These are phyloP conservation scores for Entomobrya multifasciata DNA, from an alignment of 2,888 invertebrate genomes.

Conservation along the genomic window DNA sequence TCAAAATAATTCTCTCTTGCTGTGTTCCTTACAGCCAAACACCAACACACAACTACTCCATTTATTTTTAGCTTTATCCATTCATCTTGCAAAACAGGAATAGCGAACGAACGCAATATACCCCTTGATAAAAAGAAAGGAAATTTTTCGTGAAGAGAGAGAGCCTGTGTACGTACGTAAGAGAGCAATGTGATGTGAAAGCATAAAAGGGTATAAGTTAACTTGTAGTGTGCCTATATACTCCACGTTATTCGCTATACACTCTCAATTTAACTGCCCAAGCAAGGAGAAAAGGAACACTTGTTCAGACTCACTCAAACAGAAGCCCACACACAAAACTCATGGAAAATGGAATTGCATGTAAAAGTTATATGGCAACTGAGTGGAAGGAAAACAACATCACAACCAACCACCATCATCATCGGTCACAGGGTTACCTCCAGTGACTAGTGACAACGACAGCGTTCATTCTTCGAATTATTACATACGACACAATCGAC, in stretches of 20 bases:
- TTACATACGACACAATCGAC: constrained; percentile 6
- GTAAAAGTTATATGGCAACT: neutral
- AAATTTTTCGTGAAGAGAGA: neutral
- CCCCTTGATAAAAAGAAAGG: constrained; percentile 6
- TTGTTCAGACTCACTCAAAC: constrained; percentile 53
- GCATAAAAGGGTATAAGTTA: constrained; percentile 32
- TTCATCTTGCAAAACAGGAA: constrained; percentile 20
- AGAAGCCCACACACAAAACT: constrained; percentile 64
- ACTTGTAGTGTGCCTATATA: constrained; percentile 5
- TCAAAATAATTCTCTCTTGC: constrained; percentile 15
- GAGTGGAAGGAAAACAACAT: too few species aligned
- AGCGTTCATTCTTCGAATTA: constrained; percentile 28
- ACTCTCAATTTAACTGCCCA: constrained; percentile 3
- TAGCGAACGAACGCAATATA: constrained; percentile 3
- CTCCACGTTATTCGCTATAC: neutral
- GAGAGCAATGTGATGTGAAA: constrained; percentile 18
- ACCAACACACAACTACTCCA: constrained; percentile 49
- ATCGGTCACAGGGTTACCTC: neutral
- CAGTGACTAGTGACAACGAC: too few species aligned
- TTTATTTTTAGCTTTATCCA: constrained; percentile 43
- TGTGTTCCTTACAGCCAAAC: constrained; percentile 60
- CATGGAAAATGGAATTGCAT: neutral
- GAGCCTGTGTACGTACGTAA: neutral
- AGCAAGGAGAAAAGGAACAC: constrained; percentile 41
- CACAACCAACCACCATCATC: constrained; percentile 20